A percentile compares a stretch with the other conserved stretches of the same genome.
Conservation (phyloP, 1,140 invertebrate genomes). For the Neodiprion pinetum region DNA sequence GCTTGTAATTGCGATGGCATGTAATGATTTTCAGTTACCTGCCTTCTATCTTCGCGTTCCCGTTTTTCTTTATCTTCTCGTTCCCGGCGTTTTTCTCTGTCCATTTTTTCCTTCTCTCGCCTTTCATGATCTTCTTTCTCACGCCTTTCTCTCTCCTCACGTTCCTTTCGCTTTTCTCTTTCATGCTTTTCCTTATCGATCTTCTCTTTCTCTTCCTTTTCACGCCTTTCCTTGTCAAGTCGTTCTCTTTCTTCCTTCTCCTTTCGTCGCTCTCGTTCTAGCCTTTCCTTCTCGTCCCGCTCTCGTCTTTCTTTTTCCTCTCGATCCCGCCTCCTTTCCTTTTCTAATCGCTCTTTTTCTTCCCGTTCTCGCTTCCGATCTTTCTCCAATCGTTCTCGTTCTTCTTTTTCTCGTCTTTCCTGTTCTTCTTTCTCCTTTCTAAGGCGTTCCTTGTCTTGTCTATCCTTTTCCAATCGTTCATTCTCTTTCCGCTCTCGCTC, state of each 20-base stretch:
- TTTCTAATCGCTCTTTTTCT: conserved; percentile 43
- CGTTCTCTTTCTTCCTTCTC: conserved; percentile 48
- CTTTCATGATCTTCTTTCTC: conserved; percentile 40
- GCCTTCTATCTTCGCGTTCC: conserved; percentile 38
- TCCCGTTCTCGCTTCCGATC: conserved; percentile 41
- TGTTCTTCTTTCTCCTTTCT: conserved; percentile 37
- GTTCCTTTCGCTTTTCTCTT: conserved; percentile 29
- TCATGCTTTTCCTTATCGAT: conserved; percentile 48
- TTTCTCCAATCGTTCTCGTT: conserved; percentile 27
- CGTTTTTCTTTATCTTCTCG: conserved; percentile 36
- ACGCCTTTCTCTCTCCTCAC: conserved; percentile 41
- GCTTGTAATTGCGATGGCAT: conserved; percentile 42
- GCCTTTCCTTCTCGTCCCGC: conserved; percentile 44
- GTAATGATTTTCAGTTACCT: conserved; percentile 48
- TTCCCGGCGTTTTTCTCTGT: conserved; percentile 31
- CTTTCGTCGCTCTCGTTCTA: conserved; percentile 39
- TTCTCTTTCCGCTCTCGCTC: conserved; percentile 52
- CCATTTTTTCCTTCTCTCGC: conserved; percentile 38
- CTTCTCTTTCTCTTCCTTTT: conserved; percentile 50
- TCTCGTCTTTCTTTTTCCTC: conserved; percentile 50
- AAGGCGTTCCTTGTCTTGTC: conserved; percentile 14
- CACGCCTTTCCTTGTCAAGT: conserved; percentile 33
- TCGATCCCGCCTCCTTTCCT: conserved; percentile 43
- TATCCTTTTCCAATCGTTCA: conserved; percentile 36
- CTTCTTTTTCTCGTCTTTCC: conserved; percentile 23